Evolutionary conservation across 1,140 invertebrate genomes (phyloP), one percentile per base, ranked within the genome.

Genomic region (Archivesica marissinica): DNA sequence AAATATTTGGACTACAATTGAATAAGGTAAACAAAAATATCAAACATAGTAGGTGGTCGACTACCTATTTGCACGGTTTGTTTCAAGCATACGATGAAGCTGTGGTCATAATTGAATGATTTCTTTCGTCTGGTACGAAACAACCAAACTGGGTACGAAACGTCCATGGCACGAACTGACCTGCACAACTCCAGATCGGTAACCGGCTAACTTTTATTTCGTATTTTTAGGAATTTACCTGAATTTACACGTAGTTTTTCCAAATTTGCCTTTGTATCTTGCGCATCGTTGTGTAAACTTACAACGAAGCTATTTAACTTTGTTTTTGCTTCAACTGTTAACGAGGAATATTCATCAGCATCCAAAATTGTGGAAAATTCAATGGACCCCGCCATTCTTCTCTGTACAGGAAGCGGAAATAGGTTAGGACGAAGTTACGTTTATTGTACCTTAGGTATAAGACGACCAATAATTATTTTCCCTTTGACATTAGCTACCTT

Each of bases 361-460:
- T 61, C 38, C 39, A 83, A 66, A 75, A 75, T 20, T n/a, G 25
- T 64, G 28, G n/a, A 11, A 28, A 83, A 39, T 56, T 64, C 68
- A 17, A 83, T 52, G 54, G 72, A 25, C 68, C 81, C 81, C 81
- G 81, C 81, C 81, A 83, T 83, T 72, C 59, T 79, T 44, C n/a
- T 38, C 30, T n/a, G 39, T 54, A 20, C 54, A 59, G 54, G 54
- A 59, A 59, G 54, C 54, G 54, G 54, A 59, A 59, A 28, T 59
- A n/a, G n/a, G n/a, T n/a, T n/a, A n/a, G n/a, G n/a, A n/a, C n/a
- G n/a, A n/a, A n/a, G n/a, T n/a, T n/a, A n/a, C n/a, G n/a, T n/a
- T n/a, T n/a, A n/a, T n/a, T n/a, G n/a, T n/a, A n/a, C n/a, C n/a
- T n/a, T n/a, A n/a, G n/a, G n/a, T n/a, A n/a, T n/a, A n/a, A n/a